Evolutionary conservation across 2,113 vertebrate species (phyloP).

Genomic region (Hirundichthys speculiger): DNA sequence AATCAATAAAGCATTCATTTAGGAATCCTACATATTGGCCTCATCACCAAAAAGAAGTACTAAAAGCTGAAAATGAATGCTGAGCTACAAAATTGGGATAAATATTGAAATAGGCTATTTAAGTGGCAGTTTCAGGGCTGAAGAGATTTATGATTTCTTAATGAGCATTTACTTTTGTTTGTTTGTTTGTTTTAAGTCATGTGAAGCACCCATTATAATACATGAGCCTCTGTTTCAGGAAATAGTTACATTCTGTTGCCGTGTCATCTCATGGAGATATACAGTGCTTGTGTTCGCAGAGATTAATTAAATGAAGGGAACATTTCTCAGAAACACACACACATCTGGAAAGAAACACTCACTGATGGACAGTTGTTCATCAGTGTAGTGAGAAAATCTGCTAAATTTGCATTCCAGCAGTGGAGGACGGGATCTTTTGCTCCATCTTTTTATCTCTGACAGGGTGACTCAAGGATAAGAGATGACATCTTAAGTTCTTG

Average conservation of each 20-base stretch:
- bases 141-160: not conserved
- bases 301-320: conserved; percentile 14
- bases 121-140: not conserved
- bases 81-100: not conserved
- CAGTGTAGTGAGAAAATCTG: conserved; percentile 24
- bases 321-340: conserved; percentile 4
- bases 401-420: conserved; percentile 10
- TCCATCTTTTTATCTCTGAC: not conserved
- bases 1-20: not conserved
- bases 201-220: conserved; percentile 62
- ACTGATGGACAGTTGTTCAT: conserved; percentile 5
- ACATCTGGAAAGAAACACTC: conserved; percentile 5
- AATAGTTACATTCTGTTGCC: conserved; percentile 48
- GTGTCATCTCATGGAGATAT: conserved; percentile 37
- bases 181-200: conserved; percentile 44
- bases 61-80: not conserved
- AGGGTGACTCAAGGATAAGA: not conserved
- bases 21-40: too few species aligned
- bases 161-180: too few species aligned
- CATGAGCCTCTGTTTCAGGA: conserved; percentile 41
- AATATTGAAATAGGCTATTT: too few species aligned
- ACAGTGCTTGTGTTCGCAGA: conserved; percentile 21
- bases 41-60: not conserved
- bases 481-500: not conserved
- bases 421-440: not conserved